These are phyloP conservation scores for Brachylomia viminalis DNA, from an alignment of 2,888 invertebrate species.

Conservation along the genomic window DNA sequence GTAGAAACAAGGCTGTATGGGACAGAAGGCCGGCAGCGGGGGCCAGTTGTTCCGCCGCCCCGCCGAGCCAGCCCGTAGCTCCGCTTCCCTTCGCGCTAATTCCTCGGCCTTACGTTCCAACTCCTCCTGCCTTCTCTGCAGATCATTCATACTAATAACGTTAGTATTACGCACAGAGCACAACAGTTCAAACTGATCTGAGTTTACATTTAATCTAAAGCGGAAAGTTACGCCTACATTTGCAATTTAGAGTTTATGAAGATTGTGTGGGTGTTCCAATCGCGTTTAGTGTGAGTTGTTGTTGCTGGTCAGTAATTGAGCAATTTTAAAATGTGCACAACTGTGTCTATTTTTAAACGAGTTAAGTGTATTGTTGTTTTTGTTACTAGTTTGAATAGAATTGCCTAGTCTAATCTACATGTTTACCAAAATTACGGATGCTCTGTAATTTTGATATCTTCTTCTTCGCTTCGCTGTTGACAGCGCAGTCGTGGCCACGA, in stretches of 20 bases:
- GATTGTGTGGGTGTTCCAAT: slow-evolving; percentile 52
- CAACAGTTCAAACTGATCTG: slow-evolving; percentile 27
- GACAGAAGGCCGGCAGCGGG: slow-evolving; percentile 97
- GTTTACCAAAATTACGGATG: neutral
- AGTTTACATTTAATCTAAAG: slow-evolving; percentile 58
- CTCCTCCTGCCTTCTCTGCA: slow-evolving; percentile 96
- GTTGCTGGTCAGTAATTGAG: slow-evolving; percentile 37
- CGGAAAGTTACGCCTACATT: slow-evolving; percentile 64
- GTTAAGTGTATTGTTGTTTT: slow-evolving; percentile 16
- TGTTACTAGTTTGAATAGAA: neutral
- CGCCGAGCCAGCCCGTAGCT: slow-evolving; percentile 92
- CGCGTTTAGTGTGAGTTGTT: slow-evolving; percentile 26
- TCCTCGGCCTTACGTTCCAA: slow-evolving; percentile 97
- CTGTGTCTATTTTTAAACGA: slow-evolving; percentile 49
- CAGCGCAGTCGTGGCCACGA: no score
- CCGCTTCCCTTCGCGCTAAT: slow-evolving; percentile 96
- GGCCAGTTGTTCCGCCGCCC: slow-evolving; percentile 99
- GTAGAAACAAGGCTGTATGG: slow-evolving; percentile 99
- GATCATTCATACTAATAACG: slow-evolving; percentile 64
- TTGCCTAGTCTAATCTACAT: neutral
- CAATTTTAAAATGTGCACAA: slow-evolving; percentile 45
- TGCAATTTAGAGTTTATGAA: slow-evolving; percentile 59
- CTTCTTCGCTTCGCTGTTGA: no score
- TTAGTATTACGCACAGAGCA: slow-evolving; percentile 47
- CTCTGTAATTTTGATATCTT: neutral